A percentile compares a stretch with the other conserved stretches of the same genome.
phyloP scores from a whole-genome alignment of 2,113 vertebrate genomes.

The sheep (Ovis aries) region DNA sequence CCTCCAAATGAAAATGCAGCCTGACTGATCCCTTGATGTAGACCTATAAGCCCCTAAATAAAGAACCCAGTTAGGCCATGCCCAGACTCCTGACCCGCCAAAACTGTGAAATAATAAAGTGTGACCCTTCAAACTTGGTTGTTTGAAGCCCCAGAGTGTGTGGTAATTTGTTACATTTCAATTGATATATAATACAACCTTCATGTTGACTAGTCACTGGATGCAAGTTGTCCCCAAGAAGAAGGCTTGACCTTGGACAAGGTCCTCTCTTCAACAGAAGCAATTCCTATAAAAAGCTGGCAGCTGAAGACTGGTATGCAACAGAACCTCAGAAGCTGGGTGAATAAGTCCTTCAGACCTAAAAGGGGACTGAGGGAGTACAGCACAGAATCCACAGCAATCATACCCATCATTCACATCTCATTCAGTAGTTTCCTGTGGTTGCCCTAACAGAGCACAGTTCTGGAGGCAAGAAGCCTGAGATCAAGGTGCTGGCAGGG shows the following conservation, averaged over 20 bases:
- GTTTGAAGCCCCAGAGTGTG: background rate
- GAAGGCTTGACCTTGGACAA: background rate
- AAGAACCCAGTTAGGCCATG: background rate
- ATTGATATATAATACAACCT: background rate
- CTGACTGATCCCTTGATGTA: background rate
- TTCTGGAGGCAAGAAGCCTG: background rate
- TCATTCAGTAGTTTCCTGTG: background rate
- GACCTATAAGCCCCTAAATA: background rate
- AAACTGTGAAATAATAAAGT: background rate
- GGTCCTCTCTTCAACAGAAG: background rate
- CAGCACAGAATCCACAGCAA: background rate
- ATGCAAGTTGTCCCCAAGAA: background rate
- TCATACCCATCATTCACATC: background rate
- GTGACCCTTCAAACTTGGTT: background rate
- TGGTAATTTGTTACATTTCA: background rate
- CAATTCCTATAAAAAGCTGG: background rate
- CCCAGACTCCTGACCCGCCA: background rate
- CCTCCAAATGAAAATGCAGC: background rate
- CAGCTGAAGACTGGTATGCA: background rate
- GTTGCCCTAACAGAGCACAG: background rate
- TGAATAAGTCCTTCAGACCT: background rate
- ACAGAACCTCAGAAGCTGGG: background rate
- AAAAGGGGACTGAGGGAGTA: background rate
- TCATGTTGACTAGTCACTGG: background rate
- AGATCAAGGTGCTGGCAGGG: background rate